Evolutionary conservation across 1,140 invertebrate genomes (phyloP).

Genomic region (Chrysoperla carnea): DNA sequence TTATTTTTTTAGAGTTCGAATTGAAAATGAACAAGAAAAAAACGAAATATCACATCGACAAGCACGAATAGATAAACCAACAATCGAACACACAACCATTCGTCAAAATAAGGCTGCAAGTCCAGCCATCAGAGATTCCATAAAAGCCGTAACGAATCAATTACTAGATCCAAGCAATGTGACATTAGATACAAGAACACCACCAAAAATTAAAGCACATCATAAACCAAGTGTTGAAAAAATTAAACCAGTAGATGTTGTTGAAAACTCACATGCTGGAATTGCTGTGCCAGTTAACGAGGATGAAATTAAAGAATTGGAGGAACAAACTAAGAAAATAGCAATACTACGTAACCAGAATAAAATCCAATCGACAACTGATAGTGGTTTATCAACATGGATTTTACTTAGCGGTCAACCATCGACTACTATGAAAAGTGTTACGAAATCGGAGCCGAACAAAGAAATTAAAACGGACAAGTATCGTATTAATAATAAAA

Average conservation of each 20-base stretch:
- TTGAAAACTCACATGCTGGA: constrained; percentile 32
- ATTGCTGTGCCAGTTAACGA: constrained; percentile 34
- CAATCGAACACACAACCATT: background rate
- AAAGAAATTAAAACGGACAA: constrained; percentile 26
- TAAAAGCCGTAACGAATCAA: constrained; percentile 34
- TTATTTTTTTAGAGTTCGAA: background rate
- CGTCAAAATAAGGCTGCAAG: constrained; percentile 18
- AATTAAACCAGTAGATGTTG: constrained; percentile 16
- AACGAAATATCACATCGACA: background rate
- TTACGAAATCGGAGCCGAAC: constrained; percentile 6
- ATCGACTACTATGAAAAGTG: constrained; percentile 15
- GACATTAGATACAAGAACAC: constrained; percentile 36
- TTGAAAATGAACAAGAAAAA: background rate
- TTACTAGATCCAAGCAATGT: constrained; percentile 25
- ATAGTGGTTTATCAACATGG: constrained; percentile 55
- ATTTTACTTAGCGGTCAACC: constrained; percentile 42
- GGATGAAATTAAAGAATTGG: constrained; percentile 20
- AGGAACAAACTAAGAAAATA: constrained; percentile 17
- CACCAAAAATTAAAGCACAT: constrained; percentile 36
- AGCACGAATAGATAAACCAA: background rate
- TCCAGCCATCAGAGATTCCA: constrained; percentile 27
- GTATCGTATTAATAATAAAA: constrained; percentile 25
- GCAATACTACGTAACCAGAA: constrained; percentile 19
- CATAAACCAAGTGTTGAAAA: constrained; percentile 21
- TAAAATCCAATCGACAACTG: constrained; percentile 34